Evolutionary conservation across 1,140 invertebrate genomes (phyloP).

Genomic region (Harpegnathos saltator): DNA sequence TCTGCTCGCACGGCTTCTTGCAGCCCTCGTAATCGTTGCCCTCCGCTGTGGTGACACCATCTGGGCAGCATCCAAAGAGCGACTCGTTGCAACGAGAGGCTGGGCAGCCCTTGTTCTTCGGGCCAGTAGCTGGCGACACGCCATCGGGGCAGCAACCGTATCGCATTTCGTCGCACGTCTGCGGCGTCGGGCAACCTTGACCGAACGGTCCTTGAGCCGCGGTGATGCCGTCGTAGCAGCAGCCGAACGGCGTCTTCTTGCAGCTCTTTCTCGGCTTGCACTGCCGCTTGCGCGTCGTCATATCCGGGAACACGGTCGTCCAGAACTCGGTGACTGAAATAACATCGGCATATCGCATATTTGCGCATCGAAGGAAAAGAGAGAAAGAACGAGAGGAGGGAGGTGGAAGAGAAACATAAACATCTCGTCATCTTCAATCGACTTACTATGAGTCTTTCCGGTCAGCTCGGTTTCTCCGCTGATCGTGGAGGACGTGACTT

Average conservation of each 20-base stretch:
- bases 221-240: slow-evolving; percentile 95
- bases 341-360: slow-evolving; percentile 19
- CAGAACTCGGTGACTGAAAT: slow-evolving; percentile 78
- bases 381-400: background rate
- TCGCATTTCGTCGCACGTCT: slow-evolving; percentile 93
- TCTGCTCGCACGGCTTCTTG: slow-evolving; percentile 89
- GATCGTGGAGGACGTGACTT: slow-evolving; percentile 72
- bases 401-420: background rate
- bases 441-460: slow-evolving; percentile 75
- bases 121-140: slow-evolving; percentile 92
- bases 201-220: slow-evolving; percentile 94
- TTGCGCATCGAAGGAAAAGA: background rate
- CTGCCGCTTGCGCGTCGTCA: slow-evolving; percentile 86
- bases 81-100: slow-evolving; percentile 90
- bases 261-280: slow-evolving; percentile 90
- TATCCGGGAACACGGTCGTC: slow-evolving; percentile 81
- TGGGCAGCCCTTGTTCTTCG: slow-evolving; percentile 92
- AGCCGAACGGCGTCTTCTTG: slow-evolving; percentile 91
- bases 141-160: slow-evolving; percentile 96
- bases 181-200: slow-evolving; percentile 90
- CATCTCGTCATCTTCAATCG: background rate
- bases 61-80: slow-evolving; percentile 94
- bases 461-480: slow-evolving; percentile 72
- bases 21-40: slow-evolving; percentile 95
- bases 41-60: slow-evolving; percentile 91